Evolutionary conservation across 37 sponge, comb jelly and placozoan species (phyloP).

Genomic region (Petrosia ficiformis): DNA sequence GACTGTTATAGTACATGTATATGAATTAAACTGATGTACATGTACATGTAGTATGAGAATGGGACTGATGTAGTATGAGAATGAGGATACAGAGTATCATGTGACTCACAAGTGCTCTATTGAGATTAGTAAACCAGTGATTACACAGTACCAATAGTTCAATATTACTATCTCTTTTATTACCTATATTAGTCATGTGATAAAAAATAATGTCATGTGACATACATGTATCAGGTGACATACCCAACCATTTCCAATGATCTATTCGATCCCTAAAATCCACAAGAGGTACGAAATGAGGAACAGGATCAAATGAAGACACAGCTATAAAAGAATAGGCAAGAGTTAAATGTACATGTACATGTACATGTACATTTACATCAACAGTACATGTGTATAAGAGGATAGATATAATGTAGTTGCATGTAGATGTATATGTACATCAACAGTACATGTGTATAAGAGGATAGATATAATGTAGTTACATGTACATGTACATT

Average conservation of each 20-base stretch:
- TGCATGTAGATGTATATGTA: slow-evolving; percentile 8
- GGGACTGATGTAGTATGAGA: neutral
- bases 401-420: neutral
- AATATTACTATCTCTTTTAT: slow-evolving; percentile 61
- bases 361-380: neutral
- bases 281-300: slow-evolving; percentile 66
- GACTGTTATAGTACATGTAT: no score
- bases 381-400: no score
- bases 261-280: slow-evolving; percentile 83
- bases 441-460: no score
- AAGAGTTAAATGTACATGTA: neutral
- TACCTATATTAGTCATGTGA: slow-evolving; percentile 14
- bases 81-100: neutral
- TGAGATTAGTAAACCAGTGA: slow-evolving; percentile 70
- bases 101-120: slow-evolving; percentile 47
- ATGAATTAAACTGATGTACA: no score
- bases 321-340: slow-evolving; percentile 30
- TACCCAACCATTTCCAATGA: slow-evolving; percentile 87
- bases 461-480: no score
- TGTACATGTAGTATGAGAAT: neutral
- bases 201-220: neutral
- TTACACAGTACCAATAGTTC: slow-evolving; percentile 54
- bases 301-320: slow-evolving; percentile 51
- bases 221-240: neutral
- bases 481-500: no score